Conservation (phyloP, 2,797 vertebrate species). For the Parambassis ranga region DNA sequence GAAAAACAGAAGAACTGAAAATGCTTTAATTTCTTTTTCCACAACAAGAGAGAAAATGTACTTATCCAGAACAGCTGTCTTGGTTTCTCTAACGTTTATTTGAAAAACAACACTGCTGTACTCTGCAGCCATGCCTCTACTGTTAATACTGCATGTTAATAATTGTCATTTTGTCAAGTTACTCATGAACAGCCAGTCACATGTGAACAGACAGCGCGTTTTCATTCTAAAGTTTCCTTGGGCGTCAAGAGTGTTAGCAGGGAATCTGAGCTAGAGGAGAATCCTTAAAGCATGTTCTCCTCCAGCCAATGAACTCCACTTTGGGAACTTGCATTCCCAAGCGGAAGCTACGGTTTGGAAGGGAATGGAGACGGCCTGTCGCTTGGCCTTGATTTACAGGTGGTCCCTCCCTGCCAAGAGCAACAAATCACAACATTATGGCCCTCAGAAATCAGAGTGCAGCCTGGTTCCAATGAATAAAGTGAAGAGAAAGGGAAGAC, state of each 20-base stretch:
- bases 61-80: not conserved
- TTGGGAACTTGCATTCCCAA: slow-evolving; percentile 47
- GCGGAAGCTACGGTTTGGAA: slow-evolving; percentile 50
- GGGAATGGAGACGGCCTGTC: slow-evolving; percentile 62
- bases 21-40: slow-evolving; percentile 28
- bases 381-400: slow-evolving; percentile 69
- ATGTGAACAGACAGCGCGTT: not conserved
- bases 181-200: not conserved
- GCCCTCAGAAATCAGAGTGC: slow-evolving; percentile 49
- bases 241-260: slow-evolving; percentile 30
- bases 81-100: not conserved
- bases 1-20: slow-evolving; percentile 1
- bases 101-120: not conserved
- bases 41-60: not conserved
- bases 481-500: not conserved
- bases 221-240: slow-evolving; percentile 28
- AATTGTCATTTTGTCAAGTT: not conserved
- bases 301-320: slow-evolving; percentile 53
- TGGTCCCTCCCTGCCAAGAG: slow-evolving; percentile 58
- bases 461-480: slow-evolving; percentile 41
- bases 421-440: slow-evolving; percentile 69
- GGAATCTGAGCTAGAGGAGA: slow-evolving; percentile 51
- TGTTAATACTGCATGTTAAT: not conserved
- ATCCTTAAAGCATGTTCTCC: slow-evolving; percentile 43
- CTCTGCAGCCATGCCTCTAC: too few species aligned